Base-by-base conservation (phyloP, 2,797 vertebrate genomes). In the Meriones psammophilus region DNA sequence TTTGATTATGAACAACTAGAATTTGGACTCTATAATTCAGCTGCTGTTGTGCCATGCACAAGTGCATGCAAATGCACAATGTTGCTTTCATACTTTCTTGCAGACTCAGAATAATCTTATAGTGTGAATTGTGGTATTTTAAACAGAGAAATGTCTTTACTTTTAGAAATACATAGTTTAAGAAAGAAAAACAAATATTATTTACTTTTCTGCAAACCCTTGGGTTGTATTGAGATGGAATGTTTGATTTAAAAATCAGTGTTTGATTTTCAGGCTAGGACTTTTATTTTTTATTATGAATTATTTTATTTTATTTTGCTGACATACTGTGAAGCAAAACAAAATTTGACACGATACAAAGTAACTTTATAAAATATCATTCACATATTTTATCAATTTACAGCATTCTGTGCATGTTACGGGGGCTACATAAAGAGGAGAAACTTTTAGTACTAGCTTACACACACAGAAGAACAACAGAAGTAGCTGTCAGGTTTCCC, bases 371-470 rank as follows among this genome's bases (percentile, higher is more conserved):
- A 99, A 99, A 99, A 99, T 99, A 99, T 99, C 99, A 99, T 99
- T 99, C 99, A 99, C 99, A 99, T 99, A 99, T 99, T 99, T 99
- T 99, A 99, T 99, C 98, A 98, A 98, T 99, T 99, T 99, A 99
- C 99, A 99, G 99, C 99, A 99, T 99, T 99, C 98, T 98, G 99
- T 99, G 99, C 99, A 99, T 99, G 99, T 99, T 98, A 98, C 8
- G 88, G 90, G 77, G 97, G 95, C 98, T 98, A 97, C 78, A 97
- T 97, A 98, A 97, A 98, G 98, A 98, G 98, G 98, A 98, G 98
- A 98, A 98, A 96, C 98, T 98, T 98, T 98, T 98, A 98, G 98
- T 98, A 98, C 98, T 98, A 98, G 98, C 98, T 98, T 98, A 98
- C 98, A 98, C 96, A 98, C 97, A 97, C 98, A 98, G 97, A 98